Base-by-base conservation (phyloP, 1,140 invertebrate species). In the Muscidifurax raptorellus region DNA sequence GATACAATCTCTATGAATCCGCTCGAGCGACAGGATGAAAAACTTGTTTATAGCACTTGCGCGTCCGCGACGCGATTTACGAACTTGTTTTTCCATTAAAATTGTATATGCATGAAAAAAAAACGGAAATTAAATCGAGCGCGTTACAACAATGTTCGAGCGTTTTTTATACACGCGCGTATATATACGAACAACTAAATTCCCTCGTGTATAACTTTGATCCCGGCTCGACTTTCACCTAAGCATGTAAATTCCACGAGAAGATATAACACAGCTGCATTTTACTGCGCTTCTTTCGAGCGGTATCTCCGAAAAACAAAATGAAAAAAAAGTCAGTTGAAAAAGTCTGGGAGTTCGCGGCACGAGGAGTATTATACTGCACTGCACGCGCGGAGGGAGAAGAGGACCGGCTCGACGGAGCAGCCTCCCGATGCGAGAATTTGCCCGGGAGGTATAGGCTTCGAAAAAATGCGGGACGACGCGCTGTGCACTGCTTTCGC, bases 371-470 rank as follows among this genome's bases (percentile, higher is more conserved):
- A 47, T 47, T 10, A 47, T 2, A 40, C 3, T n/a, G 44, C 15
- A 47, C 13, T 1, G 9, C n/a, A n/a, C 67, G 67, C 25, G 67
- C 28, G 9, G 67, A 9, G 81, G 44, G 83, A 74, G 87, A 64
- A 67, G 82, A 82, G 67, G 83, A 22, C 47, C 47, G 13, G 47
- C 13, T 52, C 18, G 13, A 18, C 47, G 18, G 15, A 52, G 47
- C 18, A 52, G 10, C 47, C 47, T 52, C 18, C 47, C 84, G 87
- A 86, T 71, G 79, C 84, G 72, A 80, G 84, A 89, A 87, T 89
- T 89, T 87, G 86, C 88, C 88, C 85, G 79, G 76, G 79, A 69
- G 85, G 85, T 86, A 86, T 83, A 86, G 77, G 81, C 80, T 74
- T 77, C 30, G 77, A 79, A 69, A 83, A 77, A 75, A 77, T 77